These are phyloP conservation scores for Monoplex corrugatus DNA, from an alignment of 2,888 invertebrate genomes.

Conservation along the genomic window DNA sequence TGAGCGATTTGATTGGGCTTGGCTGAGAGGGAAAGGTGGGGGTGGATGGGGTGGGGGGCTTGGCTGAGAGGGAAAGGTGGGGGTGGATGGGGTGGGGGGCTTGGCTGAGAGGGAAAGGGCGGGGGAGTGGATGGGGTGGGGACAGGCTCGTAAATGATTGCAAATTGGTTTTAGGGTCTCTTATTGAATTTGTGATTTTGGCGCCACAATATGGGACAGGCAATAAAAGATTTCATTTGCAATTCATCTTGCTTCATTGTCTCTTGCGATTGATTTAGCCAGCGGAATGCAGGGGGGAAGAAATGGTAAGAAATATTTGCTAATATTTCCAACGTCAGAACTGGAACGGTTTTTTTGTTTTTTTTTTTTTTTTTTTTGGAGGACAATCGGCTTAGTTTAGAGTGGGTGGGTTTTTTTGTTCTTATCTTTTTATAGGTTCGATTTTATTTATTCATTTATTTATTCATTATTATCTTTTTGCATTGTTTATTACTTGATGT, in stretches of 20 bases:
- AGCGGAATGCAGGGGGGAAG: background rate
- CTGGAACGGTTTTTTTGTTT: background rate
- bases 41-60: background rate
- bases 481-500: too few relatives aligned
- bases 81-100: background rate
- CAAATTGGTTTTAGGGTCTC: conserved; percentile 9
- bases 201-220: background rate
- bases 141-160: conserved; percentile 6
- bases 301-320: background rate
- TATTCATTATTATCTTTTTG: too few relatives aligned
- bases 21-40: too few relatives aligned
- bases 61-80: too few relatives aligned
- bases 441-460: too few relatives aligned
- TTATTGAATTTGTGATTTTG: conserved; percentile 18
- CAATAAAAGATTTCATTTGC: conserved; percentile 33
- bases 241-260: background rate
- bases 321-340: background rate
- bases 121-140: background rate
- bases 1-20: background rate
- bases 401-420: too few relatives aligned
- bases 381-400: too few relatives aligned
- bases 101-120: too few relatives aligned
- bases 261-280: background rate
- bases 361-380: too few relatives aligned
- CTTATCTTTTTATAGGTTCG: too few relatives aligned